A percentile compares a stretch with the other conserved stretches of the same genome.
These are phyloP conservation scores for Leptinotarsa undecemlineata DNA, from an alignment of 1,140 invertebrate genomes.

Conservation along the genomic window DNA sequence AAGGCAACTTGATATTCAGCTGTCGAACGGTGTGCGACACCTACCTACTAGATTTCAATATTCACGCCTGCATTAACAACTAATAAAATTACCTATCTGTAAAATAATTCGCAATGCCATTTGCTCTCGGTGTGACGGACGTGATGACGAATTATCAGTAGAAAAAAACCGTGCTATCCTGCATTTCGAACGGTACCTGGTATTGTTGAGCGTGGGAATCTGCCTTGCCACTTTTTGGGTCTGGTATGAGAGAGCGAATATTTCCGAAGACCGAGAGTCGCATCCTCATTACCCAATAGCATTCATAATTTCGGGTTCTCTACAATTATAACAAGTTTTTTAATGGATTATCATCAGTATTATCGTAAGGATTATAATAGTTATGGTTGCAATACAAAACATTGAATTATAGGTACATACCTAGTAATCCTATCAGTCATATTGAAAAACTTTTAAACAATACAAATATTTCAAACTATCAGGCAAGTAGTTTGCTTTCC, in stretches of 20 bases:
- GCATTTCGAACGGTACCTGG: constrained; percentile 21
- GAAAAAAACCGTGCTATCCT: constrained; percentile 14
- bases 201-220: constrained; percentile 23
- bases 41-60: background rate
- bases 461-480: no score
- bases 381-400: no score
- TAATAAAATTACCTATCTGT: constrained; percentile 3
- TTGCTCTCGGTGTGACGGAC: constrained; percentile 6
- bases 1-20: background rate
- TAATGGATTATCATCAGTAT: no score
- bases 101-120: constrained; percentile 8
- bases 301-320: constrained; percentile 12
- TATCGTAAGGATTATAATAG: no score
- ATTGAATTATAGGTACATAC: no score
- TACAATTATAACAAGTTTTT: constrained; percentile 4
- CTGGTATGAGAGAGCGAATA: constrained; percentile 17
- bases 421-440: no score
- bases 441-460: no score
- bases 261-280: constrained; percentile 3
- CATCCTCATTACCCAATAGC: constrained; percentile 9
- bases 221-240: constrained; percentile 17
- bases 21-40: background rate
- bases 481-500: no score
- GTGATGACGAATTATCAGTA: constrained; percentile 23
- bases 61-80: constrained; percentile 4